phyloP scores from a whole-genome alignment of 1,140 invertebrate genomes.

The Diabrotica undecimpunctata region DNA sequence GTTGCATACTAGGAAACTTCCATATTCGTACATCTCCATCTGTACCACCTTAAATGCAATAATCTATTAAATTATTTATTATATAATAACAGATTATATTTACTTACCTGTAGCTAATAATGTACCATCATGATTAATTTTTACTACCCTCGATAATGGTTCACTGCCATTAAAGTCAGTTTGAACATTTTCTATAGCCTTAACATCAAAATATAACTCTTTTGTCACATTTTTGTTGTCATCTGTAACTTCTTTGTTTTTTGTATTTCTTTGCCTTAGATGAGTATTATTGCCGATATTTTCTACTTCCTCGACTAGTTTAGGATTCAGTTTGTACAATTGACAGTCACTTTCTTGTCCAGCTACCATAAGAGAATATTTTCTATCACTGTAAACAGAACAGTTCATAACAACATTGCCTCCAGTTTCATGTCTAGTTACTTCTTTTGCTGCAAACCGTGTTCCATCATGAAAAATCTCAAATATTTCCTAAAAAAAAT shows the following conservation, averaged over 20 bases:
- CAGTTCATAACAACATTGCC: constrained; percentile 90
- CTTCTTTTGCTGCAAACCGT: constrained; percentile 78
- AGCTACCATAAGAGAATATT: constrained; percentile 75
- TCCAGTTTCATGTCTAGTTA: constrained; percentile 83
- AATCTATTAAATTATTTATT: background rate
- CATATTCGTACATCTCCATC: constrained; percentile 86
- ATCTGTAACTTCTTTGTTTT: constrained; percentile 39
- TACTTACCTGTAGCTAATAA: constrained; percentile 74
- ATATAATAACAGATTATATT: background rate
- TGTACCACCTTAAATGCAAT: constrained; percentile 59
- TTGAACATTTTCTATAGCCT: constrained; percentile 72
- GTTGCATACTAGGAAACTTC: constrained; percentile 77
- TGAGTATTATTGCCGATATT: constrained; percentile 47
- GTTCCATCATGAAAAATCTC: constrained; percentile 79
- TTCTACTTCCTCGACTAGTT: constrained; percentile 55
- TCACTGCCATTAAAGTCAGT: constrained; percentile 75
- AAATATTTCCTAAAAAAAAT: constrained; percentile 76
- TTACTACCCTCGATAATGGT: constrained; percentile 81
- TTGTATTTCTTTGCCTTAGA: constrained; percentile 47
- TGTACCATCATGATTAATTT: constrained; percentile 71
- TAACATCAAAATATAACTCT: constrained; percentile 67
- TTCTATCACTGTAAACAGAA: constrained; percentile 62
- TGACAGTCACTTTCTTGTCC: constrained; percentile 91
- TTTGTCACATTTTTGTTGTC: constrained; percentile 54
- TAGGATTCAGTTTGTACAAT: constrained; percentile 76